Evolutionary conservation across 2,797 vertebrate species (phyloP), one percentile per base, ranked within the genome.

Genomic region (Nannoperca australis): DNA sequence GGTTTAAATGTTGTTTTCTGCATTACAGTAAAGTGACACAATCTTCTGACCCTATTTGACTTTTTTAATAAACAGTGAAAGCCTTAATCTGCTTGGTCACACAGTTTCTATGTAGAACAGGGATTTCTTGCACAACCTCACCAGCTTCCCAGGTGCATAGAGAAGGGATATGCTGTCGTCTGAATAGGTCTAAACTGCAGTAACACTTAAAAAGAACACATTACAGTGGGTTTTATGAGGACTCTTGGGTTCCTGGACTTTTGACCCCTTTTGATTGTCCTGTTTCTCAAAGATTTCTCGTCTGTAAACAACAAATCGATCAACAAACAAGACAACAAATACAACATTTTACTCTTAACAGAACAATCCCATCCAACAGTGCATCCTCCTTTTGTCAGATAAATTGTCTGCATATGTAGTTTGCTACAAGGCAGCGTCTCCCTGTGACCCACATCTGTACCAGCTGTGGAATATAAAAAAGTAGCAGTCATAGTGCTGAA

Each of bases 381-480:
- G 32, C 9, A 20, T 65, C 58, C 44, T 53, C 14, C 5, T 64
- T 56, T 67, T 45, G 34, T 64, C 54, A 63, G 36, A 51, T 12
- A 15, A 36, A 44, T 30, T 53, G 32, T 62, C 14, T 24, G 8
- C 10, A 14, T 70, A 59, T 63, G 50, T 54, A n/a, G 12, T 72
- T 61, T 27, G 17, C 58, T 32, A 77, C 74, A 70, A 61, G 65
- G 42, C 24, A n/a, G 14, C 40, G 15, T 65, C 30, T 50, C 58
- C 20, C 18, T 56, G 17, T 38, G 47, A 73, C 53, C 69, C 24
- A 55, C 24, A 42, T 59, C 45, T 54, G 20, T 8, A 22, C 60
- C 65, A 63, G 27, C 38, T 56, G 71, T 6, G 1, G 18, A 76
- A 49, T 60, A 76, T 45, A 65, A 82, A 66, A 64, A 53, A 50